Evolutionary conservation across 2,888 invertebrate species (phyloP), one percentile per base, ranked within the genome.

Genomic region (Lysandra bellargus): DNA sequence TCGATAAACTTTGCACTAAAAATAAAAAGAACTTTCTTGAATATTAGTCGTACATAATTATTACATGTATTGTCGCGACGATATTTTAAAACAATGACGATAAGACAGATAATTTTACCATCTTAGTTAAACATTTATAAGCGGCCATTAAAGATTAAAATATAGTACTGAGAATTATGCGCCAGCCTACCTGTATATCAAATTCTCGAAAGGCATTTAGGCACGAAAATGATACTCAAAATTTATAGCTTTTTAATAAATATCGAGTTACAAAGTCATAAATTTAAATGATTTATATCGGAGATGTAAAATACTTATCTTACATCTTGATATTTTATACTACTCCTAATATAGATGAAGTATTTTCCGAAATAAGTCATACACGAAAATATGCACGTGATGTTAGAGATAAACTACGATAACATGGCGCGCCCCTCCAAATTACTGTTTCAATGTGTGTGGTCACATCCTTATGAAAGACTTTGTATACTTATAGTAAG

Each of bases 1-100:
- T 9, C 44, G 74, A 75, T 75, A 75, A 75, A 75, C 74, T 75
- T 53, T 75, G 49, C 53, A 53, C 53, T 75, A 14, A 53, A 75
- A 53, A 75, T 74, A 49, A 74, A 75, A 40, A 73, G 14, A 72
- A 72, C 9, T 7, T 74, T 5, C 49, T 23, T 23, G 6, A 30
- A 30, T 53, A 75, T 53, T 75, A 75, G 30, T 75, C 14, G 53
- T 12, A 75, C 30, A 75, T 75, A 75, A 75, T 53, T 75, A 75
- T 14, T 75, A 53, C 30, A 44, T 33, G 30, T 64, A 73, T 7
- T 40, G 4, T 72, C 4, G 14, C 14, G 69, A 69, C 33, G 12
- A 12, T 37, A 72, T 33, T 30, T 49, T 49, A 72, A 72, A 72
- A 73, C 7, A 40, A 73, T 14, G 17, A 33, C 4, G 14, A 72